phyloP scores from a whole-genome alignment of 2,113 vertebrate species.

The Corvus moneduloides region DNA sequence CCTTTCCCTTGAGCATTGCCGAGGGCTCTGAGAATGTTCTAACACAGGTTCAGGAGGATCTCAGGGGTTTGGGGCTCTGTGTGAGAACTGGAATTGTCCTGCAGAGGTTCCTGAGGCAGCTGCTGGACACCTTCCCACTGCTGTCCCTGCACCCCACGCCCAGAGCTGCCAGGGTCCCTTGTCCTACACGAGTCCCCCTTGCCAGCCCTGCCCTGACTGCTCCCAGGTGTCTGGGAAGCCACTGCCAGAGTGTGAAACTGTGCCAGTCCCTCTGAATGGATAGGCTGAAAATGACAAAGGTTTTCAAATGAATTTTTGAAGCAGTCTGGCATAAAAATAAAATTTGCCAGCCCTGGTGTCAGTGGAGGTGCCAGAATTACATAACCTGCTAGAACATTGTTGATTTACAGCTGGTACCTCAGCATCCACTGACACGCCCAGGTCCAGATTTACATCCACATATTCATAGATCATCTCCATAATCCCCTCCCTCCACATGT shows the following conservation, averaged over 20 bases:
- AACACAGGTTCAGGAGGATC: background rate
- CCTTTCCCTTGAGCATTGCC: background rate
- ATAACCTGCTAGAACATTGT: background rate
- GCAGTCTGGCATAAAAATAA: background rate
- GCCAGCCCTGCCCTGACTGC: background rate
- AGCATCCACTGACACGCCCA: background rate
- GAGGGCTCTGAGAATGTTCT: background rate
- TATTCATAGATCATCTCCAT: accelerated
- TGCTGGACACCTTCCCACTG: background rate
- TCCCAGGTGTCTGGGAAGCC: background rate
- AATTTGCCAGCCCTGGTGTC: background rate
- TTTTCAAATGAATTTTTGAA: background rate
- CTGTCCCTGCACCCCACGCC: background rate
- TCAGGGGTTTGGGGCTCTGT: background rate
- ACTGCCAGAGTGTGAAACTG: background rate
- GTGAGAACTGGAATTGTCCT: background rate
- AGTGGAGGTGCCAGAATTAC: background rate
- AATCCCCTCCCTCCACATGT: accelerated
- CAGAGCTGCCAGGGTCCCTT: background rate
- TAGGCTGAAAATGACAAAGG: background rate
- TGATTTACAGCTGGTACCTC: background rate
- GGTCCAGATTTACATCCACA: accelerated
- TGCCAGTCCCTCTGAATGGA: background rate
- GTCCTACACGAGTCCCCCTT: accelerated
- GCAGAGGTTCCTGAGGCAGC: background rate